Percentiles rank a stretch among this genome's conserved stretches.
Evolutionary conservation across 2,797 vertebrate genomes (phyloP).

Genomic region (Chaetophractus vellerosus): DNA sequence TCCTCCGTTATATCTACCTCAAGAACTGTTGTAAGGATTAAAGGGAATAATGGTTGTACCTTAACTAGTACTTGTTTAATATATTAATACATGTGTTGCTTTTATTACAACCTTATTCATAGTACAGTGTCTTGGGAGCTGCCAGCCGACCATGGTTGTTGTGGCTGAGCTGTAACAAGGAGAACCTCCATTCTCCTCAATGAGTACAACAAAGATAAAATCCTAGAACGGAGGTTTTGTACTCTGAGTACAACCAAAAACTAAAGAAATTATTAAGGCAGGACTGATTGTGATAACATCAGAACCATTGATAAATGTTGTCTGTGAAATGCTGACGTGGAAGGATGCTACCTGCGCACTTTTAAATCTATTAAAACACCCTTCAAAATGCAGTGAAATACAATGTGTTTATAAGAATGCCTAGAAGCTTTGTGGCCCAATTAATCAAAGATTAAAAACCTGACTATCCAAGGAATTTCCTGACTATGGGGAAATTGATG

Average conservation of each 20-base stretch:
- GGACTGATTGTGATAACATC: neutral
- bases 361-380: neutral
- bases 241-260: neutral
- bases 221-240: neutral
- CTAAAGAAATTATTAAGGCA: neutral
- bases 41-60: neutral
- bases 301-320: neutral
- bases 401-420: neutral
- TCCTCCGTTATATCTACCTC: neutral
- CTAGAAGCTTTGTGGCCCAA: neutral
- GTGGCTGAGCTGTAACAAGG: neutral
- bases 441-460: neutral
- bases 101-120: neutral
- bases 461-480: neutral
- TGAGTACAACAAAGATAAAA: constrained; percentile 10
- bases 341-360: neutral
- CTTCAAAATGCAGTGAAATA: neutral
- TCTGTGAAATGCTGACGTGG: neutral
- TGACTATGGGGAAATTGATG: neutral
- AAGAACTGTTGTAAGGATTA: neutral
- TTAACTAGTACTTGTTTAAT: neutral
- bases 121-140: neutral
- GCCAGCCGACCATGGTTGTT: neutral
- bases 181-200: neutral
- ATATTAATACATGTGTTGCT: neutral